Conservation (phyloP, 2,797 vertebrate species). For the Aldrovandia affinis region DNA sequence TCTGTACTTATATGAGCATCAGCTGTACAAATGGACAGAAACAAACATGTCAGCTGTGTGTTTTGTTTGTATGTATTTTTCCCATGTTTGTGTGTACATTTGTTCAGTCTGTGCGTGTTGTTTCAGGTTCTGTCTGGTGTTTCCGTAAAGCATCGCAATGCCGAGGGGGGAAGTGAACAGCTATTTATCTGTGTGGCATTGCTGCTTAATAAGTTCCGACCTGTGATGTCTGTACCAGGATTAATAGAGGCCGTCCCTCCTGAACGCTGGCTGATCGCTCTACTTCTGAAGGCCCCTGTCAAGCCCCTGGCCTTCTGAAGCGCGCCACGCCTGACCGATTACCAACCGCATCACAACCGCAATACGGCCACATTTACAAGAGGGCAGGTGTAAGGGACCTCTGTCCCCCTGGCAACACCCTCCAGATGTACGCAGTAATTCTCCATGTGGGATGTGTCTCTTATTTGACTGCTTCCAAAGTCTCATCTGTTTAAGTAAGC, state of each 20-base stretch:
- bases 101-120: not conserved
- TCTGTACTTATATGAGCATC: too few species aligned
- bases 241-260: not conserved
- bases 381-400: too few species aligned
- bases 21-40: too few species aligned
- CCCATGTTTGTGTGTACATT: not conserved
- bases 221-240: not conserved
- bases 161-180: conserved; percentile 37
- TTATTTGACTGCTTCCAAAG: conserved; percentile 48
- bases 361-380: conserved; percentile 39
- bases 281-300: not conserved
- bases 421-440: too few species aligned
- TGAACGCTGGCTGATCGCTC: not conserved
- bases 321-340: not conserved
- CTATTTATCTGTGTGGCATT: conserved; percentile 48
- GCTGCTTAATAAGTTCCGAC: conserved; percentile 53
- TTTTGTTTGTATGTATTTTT: not conserved
- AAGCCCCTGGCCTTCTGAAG: not conserved
- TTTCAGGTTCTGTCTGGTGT: not conserved
- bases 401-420: too few species aligned
- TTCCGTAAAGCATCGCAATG: conserved; percentile 17
- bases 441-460: too few species aligned
- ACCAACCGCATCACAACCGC: conserved; percentile 34
- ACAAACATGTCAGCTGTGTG: not conserved
- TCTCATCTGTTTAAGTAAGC: conserved; percentile 49